Percentiles rank a stretch among this genome's conserved stretches.
These are phyloP conservation scores for Embiotoca jacksoni DNA, from an alignment of 2,113 vertebrate genomes.

Conservation along the genomic window DNA sequence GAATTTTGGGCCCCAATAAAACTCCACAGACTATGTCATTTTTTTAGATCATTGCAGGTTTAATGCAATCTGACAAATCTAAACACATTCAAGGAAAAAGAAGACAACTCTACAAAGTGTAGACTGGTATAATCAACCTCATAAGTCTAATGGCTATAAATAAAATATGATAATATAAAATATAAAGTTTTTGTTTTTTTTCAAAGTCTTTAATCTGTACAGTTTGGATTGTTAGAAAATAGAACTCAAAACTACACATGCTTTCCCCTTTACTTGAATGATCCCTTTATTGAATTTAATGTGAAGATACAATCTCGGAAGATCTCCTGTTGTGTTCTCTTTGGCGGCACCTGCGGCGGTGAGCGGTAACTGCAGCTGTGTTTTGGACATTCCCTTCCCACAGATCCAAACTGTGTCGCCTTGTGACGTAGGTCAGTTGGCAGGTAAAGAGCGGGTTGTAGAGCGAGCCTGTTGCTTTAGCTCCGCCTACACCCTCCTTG, in stretches of 20 bases:
- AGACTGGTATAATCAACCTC: constrained; percentile 18
- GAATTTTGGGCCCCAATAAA: no score
- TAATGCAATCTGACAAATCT: constrained; percentile 66
- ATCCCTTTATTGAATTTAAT: constrained; percentile 12
- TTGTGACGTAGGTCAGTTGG: no score
- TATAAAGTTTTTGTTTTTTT: constrained; percentile 5
- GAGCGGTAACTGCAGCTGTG: no score
- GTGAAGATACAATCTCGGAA: no score
- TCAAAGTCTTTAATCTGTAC: constrained; percentile 56
- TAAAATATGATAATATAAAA: constrained; percentile 68
- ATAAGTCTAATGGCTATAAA: constrained; percentile 56
- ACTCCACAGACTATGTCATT: not conserved
- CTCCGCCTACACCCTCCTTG: no score
- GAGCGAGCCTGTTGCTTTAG: no score
- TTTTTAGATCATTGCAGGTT: constrained; percentile 45
- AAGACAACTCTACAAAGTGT: constrained; percentile 46
- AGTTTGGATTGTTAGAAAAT: constrained; percentile 59
- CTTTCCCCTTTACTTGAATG: constrained; percentile 25
- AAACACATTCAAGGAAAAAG: constrained; percentile 42
- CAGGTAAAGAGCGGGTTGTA: no score
- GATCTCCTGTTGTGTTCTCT: no score
- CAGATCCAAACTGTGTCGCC: no score
- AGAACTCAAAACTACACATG: constrained; percentile 38
- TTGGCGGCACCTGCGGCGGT: no score
- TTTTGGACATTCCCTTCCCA: no score